Conservation (phyloP, 1,140 invertebrate species). For the Euglossa dilemma region DNA sequence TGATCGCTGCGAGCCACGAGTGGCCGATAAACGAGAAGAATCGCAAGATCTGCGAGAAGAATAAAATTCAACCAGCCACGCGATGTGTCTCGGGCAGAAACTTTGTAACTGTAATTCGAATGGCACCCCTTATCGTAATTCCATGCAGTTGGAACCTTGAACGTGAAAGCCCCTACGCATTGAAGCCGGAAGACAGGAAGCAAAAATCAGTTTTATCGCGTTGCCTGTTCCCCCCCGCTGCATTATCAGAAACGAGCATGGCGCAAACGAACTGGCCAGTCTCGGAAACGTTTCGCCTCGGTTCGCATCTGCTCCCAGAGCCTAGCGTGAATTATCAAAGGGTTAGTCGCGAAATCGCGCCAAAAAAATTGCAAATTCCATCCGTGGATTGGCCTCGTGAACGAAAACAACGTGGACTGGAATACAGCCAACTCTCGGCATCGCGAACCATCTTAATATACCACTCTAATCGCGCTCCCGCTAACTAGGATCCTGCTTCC, state of each 20-base stretch:
- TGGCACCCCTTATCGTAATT: conserved; percentile 47
- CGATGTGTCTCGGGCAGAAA: not conserved
- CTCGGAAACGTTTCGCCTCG: conserved; percentile 23
- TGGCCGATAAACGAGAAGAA: too few relatives aligned
- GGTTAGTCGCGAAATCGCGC: not conserved
- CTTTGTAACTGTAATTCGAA: not conserved
- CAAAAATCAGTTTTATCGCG: conserved; percentile 67
- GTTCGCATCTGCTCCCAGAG: not conserved
- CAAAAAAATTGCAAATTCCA: not conserved
- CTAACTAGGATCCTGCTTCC: not conserved
- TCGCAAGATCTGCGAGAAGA: too few relatives aligned
- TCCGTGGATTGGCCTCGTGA: not conserved
- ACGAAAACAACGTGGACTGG: not conserved
- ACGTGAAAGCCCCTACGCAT: conserved; percentile 29
- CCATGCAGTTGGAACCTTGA: conserved; percentile 56
- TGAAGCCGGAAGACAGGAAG: conserved; percentile 51
- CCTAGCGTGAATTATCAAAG: not conserved
- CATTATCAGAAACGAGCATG: conserved; percentile 51
- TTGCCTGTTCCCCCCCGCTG: conserved; percentile 48
- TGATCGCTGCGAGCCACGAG: too few relatives aligned
- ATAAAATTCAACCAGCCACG: not conserved
- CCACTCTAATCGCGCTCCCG: not conserved
- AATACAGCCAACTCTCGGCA: not conserved
- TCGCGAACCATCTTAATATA: not conserved
- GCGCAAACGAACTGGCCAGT: conserved; percentile 50